phyloP scores from a whole-genome alignment of 2,113 vertebrate genomes.

The Labrus mixtus region DNA sequence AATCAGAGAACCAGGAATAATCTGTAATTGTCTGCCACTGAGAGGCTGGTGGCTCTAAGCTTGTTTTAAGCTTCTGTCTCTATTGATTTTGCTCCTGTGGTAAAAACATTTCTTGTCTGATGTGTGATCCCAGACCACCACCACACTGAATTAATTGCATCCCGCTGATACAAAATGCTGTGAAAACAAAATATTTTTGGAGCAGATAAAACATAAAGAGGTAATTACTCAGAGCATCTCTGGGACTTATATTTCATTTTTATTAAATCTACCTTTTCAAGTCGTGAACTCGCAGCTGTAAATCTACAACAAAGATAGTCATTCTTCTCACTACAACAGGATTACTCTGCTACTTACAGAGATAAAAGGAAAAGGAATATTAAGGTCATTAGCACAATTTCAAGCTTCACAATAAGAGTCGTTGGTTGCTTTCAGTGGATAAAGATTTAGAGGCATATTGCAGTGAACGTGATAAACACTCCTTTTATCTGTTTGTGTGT shows the following conservation, averaged over 20 bases:
- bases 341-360: too few relatives aligned
- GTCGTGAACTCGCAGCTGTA: too few relatives aligned
- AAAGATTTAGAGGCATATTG: too few relatives aligned
- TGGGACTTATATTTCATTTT: too few relatives aligned
- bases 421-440: too few relatives aligned
- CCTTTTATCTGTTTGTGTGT: neutral
- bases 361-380: too few relatives aligned
- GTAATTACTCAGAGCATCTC: neutral
- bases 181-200: neutral
- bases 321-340: too few relatives aligned
- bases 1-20: slow-evolving; percentile 3
- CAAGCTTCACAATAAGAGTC: too few relatives aligned
- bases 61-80: slow-evolving; percentile 13
- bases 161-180: slow-evolving; percentile 1
- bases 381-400: too few relatives aligned
- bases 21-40: neutral
- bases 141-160: slow-evolving; percentile 19
- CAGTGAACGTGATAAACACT: too few relatives aligned
- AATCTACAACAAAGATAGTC: too few relatives aligned
- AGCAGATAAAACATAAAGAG: neutral
- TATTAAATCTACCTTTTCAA: too few relatives aligned
- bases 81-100: slow-evolving; percentile 12
- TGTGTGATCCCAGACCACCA: slow-evolving; percentile 14
- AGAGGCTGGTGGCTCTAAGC: neutral
- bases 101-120: slow-evolving; percentile 10